Evolutionary conservation across 1,140 invertebrate genomes (phyloP), one percentile per base, ranked within the genome.

Genomic region (Steinernema feltiae): DNA sequence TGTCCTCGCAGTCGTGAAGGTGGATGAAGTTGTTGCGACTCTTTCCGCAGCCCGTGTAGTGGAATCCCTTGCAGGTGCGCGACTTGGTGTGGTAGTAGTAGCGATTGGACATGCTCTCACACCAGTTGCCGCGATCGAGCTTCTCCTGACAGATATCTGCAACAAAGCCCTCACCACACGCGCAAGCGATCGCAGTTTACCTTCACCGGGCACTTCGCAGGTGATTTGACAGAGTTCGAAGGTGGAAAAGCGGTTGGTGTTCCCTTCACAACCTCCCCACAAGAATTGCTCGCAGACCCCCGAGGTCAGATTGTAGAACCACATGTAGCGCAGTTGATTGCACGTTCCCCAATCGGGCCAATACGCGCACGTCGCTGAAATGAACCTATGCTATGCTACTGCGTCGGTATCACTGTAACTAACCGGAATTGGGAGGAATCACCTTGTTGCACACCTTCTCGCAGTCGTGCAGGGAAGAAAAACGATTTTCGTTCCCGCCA

Each of bases 401-500:
- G 75, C 35, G 24, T 3, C 30, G 24, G 27, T 78, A 18, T 77
- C 15, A 7, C 24, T 18, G 29, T 7, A 70, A 29, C 76, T 77
- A 32, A 82, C 81, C 32, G n/a, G 82, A 75, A 74, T 83, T 81
- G 53, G 78, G 79, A 3, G 78, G 41, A n/a, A 71, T 74, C 2
- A 82, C 74, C 0, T 63, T 70, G 70, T 74, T 73, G 72, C 82
- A 83, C 12, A 71, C 69, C 24, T 76, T 24, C 24, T 72, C 46
- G 71, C 82, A 83, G 27, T 75, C 77, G n/a, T 75, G 27, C 46
- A 76, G 73, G 3, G 82, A 82, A 21, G 72, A 69, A 70, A 87
- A 88, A 63, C 80, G 79, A 79, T 88, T 88, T 18, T 80, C 77
- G 78, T 87, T 88, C 3, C 88, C 88, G 24, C 79, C 80, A 75